A percentile compares a stretch with the other conserved stretches of the same genome.
Conservation (phyloP, 1,140 invertebrate species). For the Drepana arcuata region DNA sequence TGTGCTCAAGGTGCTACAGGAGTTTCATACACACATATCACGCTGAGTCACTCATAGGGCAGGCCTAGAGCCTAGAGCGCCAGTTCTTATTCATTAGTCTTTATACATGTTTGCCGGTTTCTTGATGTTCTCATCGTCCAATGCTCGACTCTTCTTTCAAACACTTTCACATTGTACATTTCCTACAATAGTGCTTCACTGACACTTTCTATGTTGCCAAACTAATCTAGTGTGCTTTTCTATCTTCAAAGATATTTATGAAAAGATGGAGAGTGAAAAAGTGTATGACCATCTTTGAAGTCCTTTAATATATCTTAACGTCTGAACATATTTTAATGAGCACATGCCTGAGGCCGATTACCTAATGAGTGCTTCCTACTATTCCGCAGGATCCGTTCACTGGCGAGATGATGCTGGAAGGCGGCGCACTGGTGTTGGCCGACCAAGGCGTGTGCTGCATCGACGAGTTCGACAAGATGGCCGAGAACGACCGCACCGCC, state of each 20-base stretch:
- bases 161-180: no score
- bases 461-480: constrained; percentile 99
- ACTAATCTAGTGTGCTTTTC: no score
- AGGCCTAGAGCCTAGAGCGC: not conserved
- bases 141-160: not conserved
- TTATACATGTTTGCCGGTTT: no score
- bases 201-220: no score
- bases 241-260: not conserved
- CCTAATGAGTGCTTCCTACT: no score
- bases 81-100: not conserved
- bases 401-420: constrained; percentile 99
- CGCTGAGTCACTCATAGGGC: not conserved
- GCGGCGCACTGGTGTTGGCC: constrained; percentile 99
- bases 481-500: constrained; percentile 98
- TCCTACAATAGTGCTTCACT: no score
- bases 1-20: constrained; percentile 92
- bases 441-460: constrained; percentile 99
- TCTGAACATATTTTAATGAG: not conserved
- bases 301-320: no score
- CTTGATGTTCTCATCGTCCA: not conserved
- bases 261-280: no score
- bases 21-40: constrained; percentile 70
- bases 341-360: constrained; percentile 76
- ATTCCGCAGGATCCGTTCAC: constrained; percentile 93
- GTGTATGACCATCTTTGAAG: no score